Evolutionary conservation across 1,140 invertebrate species (phyloP).

Genomic region (Scaptodrosophila lebanonensis): DNA sequence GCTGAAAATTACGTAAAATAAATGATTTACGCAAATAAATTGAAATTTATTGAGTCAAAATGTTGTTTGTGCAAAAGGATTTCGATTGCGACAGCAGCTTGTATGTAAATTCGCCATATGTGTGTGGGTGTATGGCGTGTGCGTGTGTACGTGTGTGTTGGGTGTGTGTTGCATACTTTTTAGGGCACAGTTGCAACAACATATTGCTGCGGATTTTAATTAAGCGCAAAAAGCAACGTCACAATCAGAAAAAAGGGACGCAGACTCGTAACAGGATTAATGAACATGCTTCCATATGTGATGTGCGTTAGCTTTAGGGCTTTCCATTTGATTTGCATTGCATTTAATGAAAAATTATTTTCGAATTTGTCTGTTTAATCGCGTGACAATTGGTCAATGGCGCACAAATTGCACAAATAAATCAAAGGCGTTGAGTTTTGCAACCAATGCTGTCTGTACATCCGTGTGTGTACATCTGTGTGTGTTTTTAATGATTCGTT

Average conservation of each 20-base stretch:
- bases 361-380: conserved; percentile 74
- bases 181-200: conserved; percentile 43
- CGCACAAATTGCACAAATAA: conserved; percentile 41
- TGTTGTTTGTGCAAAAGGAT: conserved; percentile 14
- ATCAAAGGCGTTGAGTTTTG: conserved; percentile 49
- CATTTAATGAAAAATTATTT: conserved; percentile 75
- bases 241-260: conserved; percentile 22
- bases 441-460: conserved; percentile 10
- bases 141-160: no score
- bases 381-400: conserved; percentile 70
- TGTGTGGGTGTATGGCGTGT: no score
- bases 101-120: conserved; percentile 64
- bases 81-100: conserved; percentile 50
- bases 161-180: conserved; percentile 47
- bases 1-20: conserved; percentile 73
- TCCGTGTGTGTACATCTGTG: not conserved
- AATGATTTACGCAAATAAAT: conserved; percentile 74
- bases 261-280: conserved; percentile 63
- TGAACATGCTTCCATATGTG: conserved; percentile 38
- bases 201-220: conserved; percentile 73
- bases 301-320: conserved; percentile 1
- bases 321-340: conserved; percentile 72
- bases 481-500: conserved; percentile 64
- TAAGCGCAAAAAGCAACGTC: conserved; percentile 57
- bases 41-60: conserved; percentile 69